Evolutionary conservation across 2,113 vertebrate species (phyloP), one percentile per base, ranked within the genome.

Genomic region (Mormyrus lacerda): DNA sequence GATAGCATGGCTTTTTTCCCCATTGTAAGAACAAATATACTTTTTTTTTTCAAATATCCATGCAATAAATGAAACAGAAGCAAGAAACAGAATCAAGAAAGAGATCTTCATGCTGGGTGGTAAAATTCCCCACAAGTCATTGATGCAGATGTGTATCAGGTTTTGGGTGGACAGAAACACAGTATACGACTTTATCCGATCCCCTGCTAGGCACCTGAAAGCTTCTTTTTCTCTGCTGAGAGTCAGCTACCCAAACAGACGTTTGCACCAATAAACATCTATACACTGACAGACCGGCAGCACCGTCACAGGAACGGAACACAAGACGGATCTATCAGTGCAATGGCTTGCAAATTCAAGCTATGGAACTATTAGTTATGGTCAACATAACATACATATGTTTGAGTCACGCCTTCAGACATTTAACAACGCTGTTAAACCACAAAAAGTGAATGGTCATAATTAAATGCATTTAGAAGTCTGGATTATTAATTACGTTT

Each of bases 1-100:
- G 65, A 24, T 86, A 45, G n/a, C 48, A 61, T 89, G 91, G 31
- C 83, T 35, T 21, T 83, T 61, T 90, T 91, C 89, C 89, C 91
- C 65, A 76, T 91, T 90, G 91, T 93, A 13, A 94, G 91, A 92
- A 90, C 90, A 93, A 91, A 88, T 93, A 93, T 91, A n/a, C 15
- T n/a, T 61, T 79, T 42, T 31, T 61, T 42, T 79, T 8, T 69
- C n/a, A 69, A 69, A 69, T 69, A 79, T 6, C 82, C 21, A 48
- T 13, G 45, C 21, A 48, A 85, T 48, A 85, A 7, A 47, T 85
- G n/a, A 85, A 45, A n/a, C 27, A 86, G 24, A 86, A 85, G 55
- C 53, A 53, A 93, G 90, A 91, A 35, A 24, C n/a, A 79, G 48
- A 92, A 89, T 86, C 82, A 84, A 42, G 90, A 55, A 88, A 61